Conservation (phyloP, 2,888 invertebrate species). For the Tricholauxania praeusta region DNA sequence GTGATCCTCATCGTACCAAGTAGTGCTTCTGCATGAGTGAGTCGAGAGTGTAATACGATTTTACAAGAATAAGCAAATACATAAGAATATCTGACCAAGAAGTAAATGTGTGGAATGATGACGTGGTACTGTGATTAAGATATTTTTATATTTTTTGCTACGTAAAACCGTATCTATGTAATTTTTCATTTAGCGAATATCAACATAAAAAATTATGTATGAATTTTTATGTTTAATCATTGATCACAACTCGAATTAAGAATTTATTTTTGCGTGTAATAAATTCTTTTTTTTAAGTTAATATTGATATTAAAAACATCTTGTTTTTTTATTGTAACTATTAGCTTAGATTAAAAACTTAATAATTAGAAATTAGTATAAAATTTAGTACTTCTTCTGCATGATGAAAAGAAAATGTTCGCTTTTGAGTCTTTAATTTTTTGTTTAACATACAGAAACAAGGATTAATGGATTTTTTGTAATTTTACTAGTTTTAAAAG, state of each 20-base stretch:
- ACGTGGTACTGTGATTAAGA: slow-evolving; percentile 63
- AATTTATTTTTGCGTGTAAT: slow-evolving; percentile 24
- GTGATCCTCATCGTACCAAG: slow-evolving; percentile 57
- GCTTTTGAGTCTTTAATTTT: slow-evolving; percentile 61
- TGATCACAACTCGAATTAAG: slow-evolving; percentile 67
- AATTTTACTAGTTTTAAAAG: slow-evolving; percentile 32
- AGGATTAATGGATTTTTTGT: slow-evolving; percentile 27
- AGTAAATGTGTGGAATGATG: slow-evolving; percentile 33
- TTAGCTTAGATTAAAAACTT: slow-evolving; percentile 26
- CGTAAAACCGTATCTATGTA: neutral
- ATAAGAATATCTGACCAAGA: slow-evolving; percentile 29
- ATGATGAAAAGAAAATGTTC: slow-evolving; percentile 40
- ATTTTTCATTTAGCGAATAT: slow-evolving; percentile 17
- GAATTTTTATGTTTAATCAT: slow-evolving; percentile 52
- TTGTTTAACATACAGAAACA: slow-evolving; percentile 43
- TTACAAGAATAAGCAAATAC: neutral
- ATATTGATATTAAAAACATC: slow-evolving; percentile 36
- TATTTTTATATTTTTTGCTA: slow-evolving; percentile 40
- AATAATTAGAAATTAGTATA: slow-evolving; percentile 32
- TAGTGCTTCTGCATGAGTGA: slow-evolving; percentile 38
- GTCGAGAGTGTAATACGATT: neutral
- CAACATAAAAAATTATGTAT: neutral
- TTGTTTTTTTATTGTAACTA: slow-evolving; percentile 37
- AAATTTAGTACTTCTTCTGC: slow-evolving; percentile 42
- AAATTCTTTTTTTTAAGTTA: slow-evolving; percentile 41